Base-by-base conservation (phyloP, 1,140 invertebrate genomes). In the Camponotus vicinus region DNA sequence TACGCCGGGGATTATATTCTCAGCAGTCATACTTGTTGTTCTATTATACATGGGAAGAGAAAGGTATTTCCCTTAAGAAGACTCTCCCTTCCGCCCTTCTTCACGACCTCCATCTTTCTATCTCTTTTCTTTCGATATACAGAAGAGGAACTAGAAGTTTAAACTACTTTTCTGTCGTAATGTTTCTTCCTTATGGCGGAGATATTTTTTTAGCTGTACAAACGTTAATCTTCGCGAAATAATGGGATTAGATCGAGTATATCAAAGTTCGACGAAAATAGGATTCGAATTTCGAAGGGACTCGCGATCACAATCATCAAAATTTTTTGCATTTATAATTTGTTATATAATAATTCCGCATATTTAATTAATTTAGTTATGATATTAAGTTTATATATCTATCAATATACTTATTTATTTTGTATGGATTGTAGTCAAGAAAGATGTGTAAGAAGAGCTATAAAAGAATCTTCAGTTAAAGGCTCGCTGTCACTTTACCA, bases 1-100 rank as follows among this genome's bases (percentile, higher is more conserved):
- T 83, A 73, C 79, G 69, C 79, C 55, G 8, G 55, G 79, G 79
- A 83, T 83, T 83, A 83, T 83, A 83, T 83, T 83, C 79, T 83
- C 79, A 83, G 40, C 79, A 83, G 79, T 83, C 79, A 83, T 83
- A 83, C 79, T 83, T 83, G 79, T 83, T 75, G 79, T 83, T 83
- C 79, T 83, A 83, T 83, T 83, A 83, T 83, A 73, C 69, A 83
- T 83, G 79, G 55, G 55, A 37, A 75, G 79, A 75, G 79, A 83
- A 83, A 73, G 79, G 69, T 83, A 83, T 83, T 83, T 83, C 55
- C 69, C 69, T n/a, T 75, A 75, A 75, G 79, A 83, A 83, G 55
- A 61, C 40, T 45, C 37, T 42, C 2, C 5, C n/a, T 27, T 34
- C 49, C 0, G 9, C 3, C 18, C 42, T 34, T 42, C 42, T 9